Evolutionary conservation across 2,113 vertebrate genomes (phyloP).

Genomic region (Stigmatopora argus): DNA sequence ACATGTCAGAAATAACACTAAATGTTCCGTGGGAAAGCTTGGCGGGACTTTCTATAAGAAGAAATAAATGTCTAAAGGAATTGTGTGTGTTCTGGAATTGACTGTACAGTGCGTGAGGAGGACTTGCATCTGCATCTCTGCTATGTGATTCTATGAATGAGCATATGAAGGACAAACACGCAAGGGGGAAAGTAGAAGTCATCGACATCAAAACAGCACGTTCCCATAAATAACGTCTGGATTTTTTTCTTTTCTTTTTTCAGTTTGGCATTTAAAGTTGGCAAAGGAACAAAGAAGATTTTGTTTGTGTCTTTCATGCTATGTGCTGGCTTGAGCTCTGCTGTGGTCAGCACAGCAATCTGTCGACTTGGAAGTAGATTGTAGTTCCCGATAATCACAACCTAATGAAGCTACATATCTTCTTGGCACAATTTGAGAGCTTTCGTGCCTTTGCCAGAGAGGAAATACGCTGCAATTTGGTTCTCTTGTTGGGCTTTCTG

Average conservation of each 20-base stretch:
- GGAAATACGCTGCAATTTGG: conserved; percentile 54
- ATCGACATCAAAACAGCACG: conserved; percentile 53
- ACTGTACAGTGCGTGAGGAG: conserved; percentile 1
- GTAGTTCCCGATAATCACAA: conserved; percentile 56
- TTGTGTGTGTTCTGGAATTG: not conserved
- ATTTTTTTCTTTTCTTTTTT: conserved; percentile 66
- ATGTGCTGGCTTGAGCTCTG: conserved; percentile 36
- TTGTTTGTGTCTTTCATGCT: conserved; percentile 54
- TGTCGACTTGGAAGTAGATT: conserved; percentile 43
- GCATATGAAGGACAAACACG: conserved; percentile 34
- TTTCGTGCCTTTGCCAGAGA: conserved; percentile 34
- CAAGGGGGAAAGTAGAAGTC: conserved; percentile 50
- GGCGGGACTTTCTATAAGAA: not conserved
- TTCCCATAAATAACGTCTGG: conserved; percentile 54
- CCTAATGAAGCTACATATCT: conserved; percentile 58
- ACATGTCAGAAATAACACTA: conserved; percentile 41
- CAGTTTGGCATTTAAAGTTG: conserved; percentile 63
- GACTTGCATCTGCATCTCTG: conserved; percentile 15
- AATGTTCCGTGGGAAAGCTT: conserved; percentile 32
- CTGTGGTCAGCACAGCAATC: conserved; percentile 44
- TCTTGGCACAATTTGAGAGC: conserved; percentile 21
- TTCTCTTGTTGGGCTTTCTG: conserved; percentile 16
- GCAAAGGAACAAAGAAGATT: conserved; percentile 62
- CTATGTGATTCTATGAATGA: conserved; percentile 15
- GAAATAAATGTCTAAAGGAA: not conserved